phyloP scores from a whole-genome alignment of 1,140 invertebrate species.

The Metaphire vulgaris region DNA sequence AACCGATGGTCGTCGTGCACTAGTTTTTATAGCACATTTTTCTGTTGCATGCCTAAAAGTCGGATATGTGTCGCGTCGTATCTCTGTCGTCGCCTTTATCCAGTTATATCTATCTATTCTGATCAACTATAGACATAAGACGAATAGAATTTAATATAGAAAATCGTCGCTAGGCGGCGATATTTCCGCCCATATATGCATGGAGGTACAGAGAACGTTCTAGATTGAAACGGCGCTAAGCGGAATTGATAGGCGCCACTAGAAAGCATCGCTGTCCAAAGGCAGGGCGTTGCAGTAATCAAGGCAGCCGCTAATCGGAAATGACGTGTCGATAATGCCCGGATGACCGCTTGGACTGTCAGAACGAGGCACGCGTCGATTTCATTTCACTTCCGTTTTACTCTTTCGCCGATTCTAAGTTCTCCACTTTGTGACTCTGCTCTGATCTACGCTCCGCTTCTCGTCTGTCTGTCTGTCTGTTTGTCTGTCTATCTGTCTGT shows the following conservation, averaged over 20 bases:
- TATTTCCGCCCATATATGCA: too few species aligned
- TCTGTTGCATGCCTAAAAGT: too few species aligned
- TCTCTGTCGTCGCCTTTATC: too few species aligned
- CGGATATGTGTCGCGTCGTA: too few species aligned
- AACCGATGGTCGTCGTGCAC: too few species aligned
- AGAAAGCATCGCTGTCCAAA: too few species aligned
- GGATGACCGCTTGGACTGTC: neutral
- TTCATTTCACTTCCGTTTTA: neutral
- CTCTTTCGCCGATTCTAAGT: neutral
- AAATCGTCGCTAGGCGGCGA: too few species aligned
- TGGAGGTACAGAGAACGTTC: too few species aligned
- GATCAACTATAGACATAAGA: too few species aligned
- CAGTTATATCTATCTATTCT: too few species aligned
- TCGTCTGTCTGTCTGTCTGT: neutral
- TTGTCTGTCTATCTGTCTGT: neutral
- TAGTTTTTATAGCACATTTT: too few species aligned
- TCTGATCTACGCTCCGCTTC: neutral
- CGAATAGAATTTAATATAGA: too few species aligned
- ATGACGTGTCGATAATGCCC: neutral
- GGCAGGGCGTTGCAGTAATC: neutral
- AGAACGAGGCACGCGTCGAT: neutral
- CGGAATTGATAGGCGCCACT: slow-evolving; percentile 2
- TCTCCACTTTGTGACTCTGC: neutral
- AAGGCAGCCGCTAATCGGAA: neutral
- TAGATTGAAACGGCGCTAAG: neutral